Base-by-base conservation (phyloP, 2,113 vertebrate genomes). In the Oxyura jamaicensis region DNA sequence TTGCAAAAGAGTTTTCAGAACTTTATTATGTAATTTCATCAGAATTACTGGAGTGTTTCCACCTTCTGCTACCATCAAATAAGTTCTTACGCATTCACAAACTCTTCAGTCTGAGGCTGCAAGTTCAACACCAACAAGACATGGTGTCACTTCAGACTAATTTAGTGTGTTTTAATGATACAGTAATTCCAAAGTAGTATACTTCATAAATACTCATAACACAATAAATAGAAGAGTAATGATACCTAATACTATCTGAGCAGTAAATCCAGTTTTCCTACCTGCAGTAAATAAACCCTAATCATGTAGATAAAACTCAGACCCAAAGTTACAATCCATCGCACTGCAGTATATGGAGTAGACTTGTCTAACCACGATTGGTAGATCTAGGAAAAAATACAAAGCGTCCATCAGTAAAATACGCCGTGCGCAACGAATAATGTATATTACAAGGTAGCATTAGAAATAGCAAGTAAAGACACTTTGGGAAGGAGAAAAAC, bases 291-390 rank as follows among this genome's bases (percentile, higher is more conserved):
- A 98, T 99, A 99, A 95, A 99, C 99, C 97, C 99, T 98, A 97
- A 99, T 98, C 99, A 99, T 99, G 98, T 99, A 99, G 97, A 99
- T 93, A 75, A 98, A 98, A 92, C 99, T 99, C 94, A 99, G 97
- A 91, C 99, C 97, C 97, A 99, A 94, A 55, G 99, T 99, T 85
- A 92, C 96, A 21, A 98, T 98, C 99, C 99, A 99, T 97, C 99
- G 98, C 91, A 98, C 97, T 11, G 98, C 96, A 35, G 99, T 98
- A 88, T 99, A 99, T 0, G 99, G 99, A 10, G 99, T 99, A 74
- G 99, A 99, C 98, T 99, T 99, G 98, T 99, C 99, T 97, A 99
- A 98, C 99, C 99, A 99, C 96, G 99, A 99, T 96, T 99, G 99
- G 96, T 99, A 99, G 97, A 99, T 94, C 99, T 99, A 69, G 74